A percentile compares a stretch with the other conserved stretches of the same genome.
These are phyloP conservation scores for Cantharis flavilabris DNA, from an alignment of 2,888 invertebrate species.

Conservation along the genomic window DNA sequence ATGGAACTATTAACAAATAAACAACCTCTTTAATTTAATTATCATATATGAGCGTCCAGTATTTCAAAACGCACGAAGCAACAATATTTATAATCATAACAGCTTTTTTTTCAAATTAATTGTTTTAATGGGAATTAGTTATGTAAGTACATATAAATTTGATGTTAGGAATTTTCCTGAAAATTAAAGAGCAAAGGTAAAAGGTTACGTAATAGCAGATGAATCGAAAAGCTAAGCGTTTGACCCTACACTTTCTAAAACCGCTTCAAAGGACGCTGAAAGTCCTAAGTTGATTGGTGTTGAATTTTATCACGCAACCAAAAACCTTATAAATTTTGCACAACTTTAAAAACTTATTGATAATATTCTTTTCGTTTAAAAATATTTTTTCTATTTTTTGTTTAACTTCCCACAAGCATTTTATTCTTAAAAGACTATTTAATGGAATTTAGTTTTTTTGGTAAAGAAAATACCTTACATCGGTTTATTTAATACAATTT, in stretches of 20 bases:
- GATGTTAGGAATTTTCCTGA: conserved; percentile 11
- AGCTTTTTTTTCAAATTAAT: not conserved
- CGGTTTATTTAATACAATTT: too few relatives aligned
- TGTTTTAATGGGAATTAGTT: not conserved
- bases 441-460: not conserved
- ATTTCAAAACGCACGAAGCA: not conserved
- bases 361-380: not conserved
- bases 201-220: conserved; percentile 21
- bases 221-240: conserved; percentile 12
- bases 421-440: not conserved
- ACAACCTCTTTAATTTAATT: conserved; percentile 7
- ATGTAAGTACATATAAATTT: not conserved
- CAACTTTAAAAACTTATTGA: not conserved
- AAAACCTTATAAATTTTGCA: not conserved
- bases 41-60: not conserved
- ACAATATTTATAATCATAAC: not conserved
- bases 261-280: conserved; percentile 19
- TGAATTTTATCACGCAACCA: conserved; percentile 2
- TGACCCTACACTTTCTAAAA: conserved; percentile 23
- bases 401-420: not conserved
- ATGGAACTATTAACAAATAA: conserved; percentile 11
- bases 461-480: not conserved
- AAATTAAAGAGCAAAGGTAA: conserved; percentile 4
- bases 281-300: not conserved
- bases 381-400: not conserved